Evolutionary conservation across 2,113 vertebrate genomes (phyloP), one percentile per base, ranked within the genome.

Genomic region (Myodes glareolus): DNA sequence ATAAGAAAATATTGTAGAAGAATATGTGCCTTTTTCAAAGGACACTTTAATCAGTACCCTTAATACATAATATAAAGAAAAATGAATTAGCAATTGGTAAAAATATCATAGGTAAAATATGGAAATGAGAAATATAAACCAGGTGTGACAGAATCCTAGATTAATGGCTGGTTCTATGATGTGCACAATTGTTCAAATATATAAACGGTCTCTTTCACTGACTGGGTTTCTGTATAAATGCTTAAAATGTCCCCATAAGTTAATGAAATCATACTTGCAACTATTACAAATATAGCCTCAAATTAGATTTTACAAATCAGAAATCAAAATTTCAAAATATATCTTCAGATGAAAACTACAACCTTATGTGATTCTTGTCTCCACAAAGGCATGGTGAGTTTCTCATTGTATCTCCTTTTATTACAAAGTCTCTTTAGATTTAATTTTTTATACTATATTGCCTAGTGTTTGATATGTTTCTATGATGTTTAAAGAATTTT

Each of bases 1-100:
- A 80, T 47, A 92, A 75, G 29, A 33, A 93, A 95, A 50, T 92
- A 65, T 17, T 92, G 29, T 29, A 91, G 68, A 93, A 93, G 45
- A 95, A 17, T 86, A 10, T 92, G 27, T 88, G 4, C 5, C 0
- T 72, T 86, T 75, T 65, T 86, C 29, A 85, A 33, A 45, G 11
- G 39, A 73, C 61, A 92, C 50, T 90, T 95, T 67, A 89, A 82
- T 55, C 25, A 89, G 19, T 81, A 78, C 42, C 36, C 14, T 86
- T 29, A 73, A 65, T 16, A 73, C 47, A 89, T 68, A 33, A 45
- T 25, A 9, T 63, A 29, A 94, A 31, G n/a, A 47, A 72, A 88
- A 96, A n/a, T 36, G 6, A 58, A 58, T 58, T 25, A 92, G n/a
- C 78, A 55, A 1, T 9, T 84, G 27, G 16, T 50, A 33, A 39